Evolutionary conservation across 2,113 vertebrate genomes (phyloP), one percentile per base, ranked within the genome.

Genomic region (Madoqua kirkii): DNA sequence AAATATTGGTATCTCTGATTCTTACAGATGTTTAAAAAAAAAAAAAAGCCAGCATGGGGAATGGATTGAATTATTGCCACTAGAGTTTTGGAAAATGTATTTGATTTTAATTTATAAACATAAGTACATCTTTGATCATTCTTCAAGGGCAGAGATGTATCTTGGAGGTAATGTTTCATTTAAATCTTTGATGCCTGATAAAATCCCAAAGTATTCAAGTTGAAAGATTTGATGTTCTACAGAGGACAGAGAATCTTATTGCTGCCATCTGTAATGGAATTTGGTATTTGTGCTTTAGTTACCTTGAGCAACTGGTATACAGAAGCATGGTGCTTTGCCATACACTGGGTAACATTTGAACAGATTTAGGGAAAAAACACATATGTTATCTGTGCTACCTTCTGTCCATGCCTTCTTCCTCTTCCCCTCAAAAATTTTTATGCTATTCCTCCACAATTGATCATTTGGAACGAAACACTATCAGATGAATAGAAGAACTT

Each of bases 191-290:
- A 82, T 92, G 21, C 12, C 45, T 96, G 2, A 5, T 31, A 48
- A 92, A 90, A 93, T 50, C 6, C 21, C 60, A 29, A 90, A 59
- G 64, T 96, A 93, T 91, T 95, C 87, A 82, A 48, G n/a, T 67
- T 60, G 59, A 90, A 96, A 92, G 16, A 88, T 9, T 59, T 67
- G 5, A 89, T 23, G n/a, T 36, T 78, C 31, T n/a, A 43, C 19
- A 88, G 57, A 95, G 90, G 62, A 97, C 79, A 95, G 45, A 82
- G 8, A 62, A n/a, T 54, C 12, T 0, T 48, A 33, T 33, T 62
- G 14, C 14, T 83, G 4, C 59, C 86, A 74, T 78, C 52, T 7
- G 48, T 62, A 74, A 57, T 79, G 31, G 54, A 74, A 87, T 55
- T n/a, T 84, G 31, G 25, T 81, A n/a, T 60, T 60, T 50, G 15